Evolutionary conservation across 2,797 vertebrate species (phyloP).

Genomic region (Hypotaenidia philippensis): DNA sequence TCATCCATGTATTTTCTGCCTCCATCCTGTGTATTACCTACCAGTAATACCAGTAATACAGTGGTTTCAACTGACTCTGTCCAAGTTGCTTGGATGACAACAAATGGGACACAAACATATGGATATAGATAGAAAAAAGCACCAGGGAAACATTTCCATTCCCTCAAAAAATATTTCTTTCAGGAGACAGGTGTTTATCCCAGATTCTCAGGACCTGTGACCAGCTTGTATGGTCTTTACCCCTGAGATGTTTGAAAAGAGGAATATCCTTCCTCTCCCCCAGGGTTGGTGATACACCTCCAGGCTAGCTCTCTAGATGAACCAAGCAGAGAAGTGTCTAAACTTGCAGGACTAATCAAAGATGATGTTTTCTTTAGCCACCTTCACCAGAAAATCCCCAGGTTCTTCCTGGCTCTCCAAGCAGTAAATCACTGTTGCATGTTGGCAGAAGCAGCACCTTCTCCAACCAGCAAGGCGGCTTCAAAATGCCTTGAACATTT

Average conservation of each 20-base stretch:
- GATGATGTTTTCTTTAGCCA: neutral
- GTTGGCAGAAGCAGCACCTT: neutral
- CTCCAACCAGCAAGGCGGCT: slow-evolving; percentile 19
- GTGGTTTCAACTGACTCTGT: neutral
- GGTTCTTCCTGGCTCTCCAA: neutral
- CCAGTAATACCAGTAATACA: neutral
- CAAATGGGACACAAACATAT: neutral
- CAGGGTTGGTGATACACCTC: neutral
- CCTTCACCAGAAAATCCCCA: neutral
- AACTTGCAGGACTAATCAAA: neutral
- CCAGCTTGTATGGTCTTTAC: neutral
- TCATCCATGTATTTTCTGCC: neutral
- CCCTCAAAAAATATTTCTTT: neutral
- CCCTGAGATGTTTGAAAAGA: neutral
- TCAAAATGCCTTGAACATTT: slow-evolving; percentile 40
- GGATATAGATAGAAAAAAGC: neutral
- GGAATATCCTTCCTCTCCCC: neutral
- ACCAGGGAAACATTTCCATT: neutral
- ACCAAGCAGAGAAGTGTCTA: neutral
- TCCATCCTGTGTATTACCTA: neutral
- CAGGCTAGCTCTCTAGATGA: neutral
- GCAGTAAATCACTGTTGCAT: neutral
- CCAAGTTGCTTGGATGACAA: neutral
- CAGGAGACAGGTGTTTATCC: neutral
- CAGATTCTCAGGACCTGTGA: neutral